Evolutionary conservation across 2,888 invertebrate species (phyloP).

Genomic region (Coelinius sp.): DNA sequence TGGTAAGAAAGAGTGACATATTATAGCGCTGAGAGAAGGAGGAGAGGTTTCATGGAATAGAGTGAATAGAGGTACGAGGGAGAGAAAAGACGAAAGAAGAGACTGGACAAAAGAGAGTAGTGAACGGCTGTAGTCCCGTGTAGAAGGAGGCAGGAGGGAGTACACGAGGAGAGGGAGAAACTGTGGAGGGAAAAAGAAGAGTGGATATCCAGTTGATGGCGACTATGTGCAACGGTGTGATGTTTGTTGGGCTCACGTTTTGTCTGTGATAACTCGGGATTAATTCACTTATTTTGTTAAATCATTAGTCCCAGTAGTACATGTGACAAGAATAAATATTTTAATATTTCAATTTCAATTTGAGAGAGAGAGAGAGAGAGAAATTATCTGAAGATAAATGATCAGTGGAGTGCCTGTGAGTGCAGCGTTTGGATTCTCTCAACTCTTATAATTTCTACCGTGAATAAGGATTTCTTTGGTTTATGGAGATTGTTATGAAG

Average conservation of each 20-base stretch:
- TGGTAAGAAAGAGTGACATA: neutral
- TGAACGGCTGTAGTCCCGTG: too few species aligned
- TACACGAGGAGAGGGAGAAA: slow-evolving; percentile 18
- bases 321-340: neutral
- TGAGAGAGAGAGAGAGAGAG: neutral
- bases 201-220: slow-evolving; percentile 42
- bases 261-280: slow-evolving; percentile 15
- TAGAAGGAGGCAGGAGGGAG: slow-evolving; percentile 11
- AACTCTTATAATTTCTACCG: too few species aligned
- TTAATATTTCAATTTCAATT: too few species aligned
- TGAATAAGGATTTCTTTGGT: too few species aligned
- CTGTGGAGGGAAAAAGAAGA: slow-evolving; percentile 31
- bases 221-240: slow-evolving; percentile 40
- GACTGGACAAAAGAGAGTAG: neutral
- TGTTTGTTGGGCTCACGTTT: slow-evolving; percentile 33
- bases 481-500: neutral
- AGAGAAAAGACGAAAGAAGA: neutral
- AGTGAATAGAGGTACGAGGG: neutral
- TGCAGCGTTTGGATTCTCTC: slow-evolving; percentile 16
- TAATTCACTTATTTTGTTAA: neutral
- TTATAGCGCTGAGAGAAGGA: neutral
- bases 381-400: neutral
- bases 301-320: neutral
- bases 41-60: neutral
- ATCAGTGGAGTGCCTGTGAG: neutral